Evolutionary conservation across 2,888 invertebrate species (phyloP).

Genomic region (Poecilus cupreus): DNA sequence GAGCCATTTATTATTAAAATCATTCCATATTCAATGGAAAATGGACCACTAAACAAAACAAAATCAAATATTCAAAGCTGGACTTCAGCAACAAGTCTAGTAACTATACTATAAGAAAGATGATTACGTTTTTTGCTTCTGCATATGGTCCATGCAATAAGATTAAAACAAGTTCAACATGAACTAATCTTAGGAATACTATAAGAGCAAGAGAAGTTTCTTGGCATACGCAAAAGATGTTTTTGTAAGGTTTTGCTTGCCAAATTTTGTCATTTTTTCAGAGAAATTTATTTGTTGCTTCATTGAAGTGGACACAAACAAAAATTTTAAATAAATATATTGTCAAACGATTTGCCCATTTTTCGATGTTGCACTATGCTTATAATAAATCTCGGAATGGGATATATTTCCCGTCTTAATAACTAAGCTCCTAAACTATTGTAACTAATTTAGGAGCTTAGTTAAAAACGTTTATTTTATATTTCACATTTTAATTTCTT

Average conservation of each 20-base stretch:
- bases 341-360: too few species aligned
- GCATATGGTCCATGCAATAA: not conserved
- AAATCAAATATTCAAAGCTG: not conserved
- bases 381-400: too few species aligned
- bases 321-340: too few species aligned
- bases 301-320: not conserved
- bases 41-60: too few species aligned
- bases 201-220: not conserved
- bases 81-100: not conserved
- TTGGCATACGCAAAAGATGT: not conserved
- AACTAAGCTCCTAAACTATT: too few species aligned
- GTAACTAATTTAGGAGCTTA: too few species aligned
- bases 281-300: not conserved
- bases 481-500: too few species aligned
- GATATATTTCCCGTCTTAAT: too few species aligned
- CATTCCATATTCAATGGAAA: too few species aligned
- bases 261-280: not conserved
- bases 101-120: not conserved
- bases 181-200: not conserved
- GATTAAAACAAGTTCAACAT: slow-evolving; percentile 3
- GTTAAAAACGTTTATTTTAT: too few species aligned
- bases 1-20: too few species aligned
- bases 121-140: not conserved
- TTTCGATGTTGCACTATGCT: too few species aligned
- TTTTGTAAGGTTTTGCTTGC: not conserved